Base-by-base conservation (phyloP, 2,888 invertebrate species). In the Himalopsyche japonica region DNA sequence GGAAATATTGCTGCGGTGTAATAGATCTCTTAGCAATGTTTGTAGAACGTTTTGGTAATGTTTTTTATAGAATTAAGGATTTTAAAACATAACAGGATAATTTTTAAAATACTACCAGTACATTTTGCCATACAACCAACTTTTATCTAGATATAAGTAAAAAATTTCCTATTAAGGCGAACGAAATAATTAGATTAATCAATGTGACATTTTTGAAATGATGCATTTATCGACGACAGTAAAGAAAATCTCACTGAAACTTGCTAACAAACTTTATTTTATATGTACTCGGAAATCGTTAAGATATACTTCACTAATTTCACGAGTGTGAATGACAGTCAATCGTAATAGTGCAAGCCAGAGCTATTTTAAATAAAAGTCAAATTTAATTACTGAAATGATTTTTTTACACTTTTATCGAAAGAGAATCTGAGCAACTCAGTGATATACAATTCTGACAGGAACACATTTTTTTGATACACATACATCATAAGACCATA, bases 101-200 rank as follows among this genome's bases (percentile, higher is more conserved):
- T 57, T 82, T n/a, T 82, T 79, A 30, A 48, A 82, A 30, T 24
- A 47, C 32, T 27, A 76, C 76, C 80, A 48, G 78, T 79, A 79
- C 43, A 24, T 64, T 80, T 83, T 70, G 80, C 80, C 77, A 81
- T 80, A 80, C 57, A 80, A 80, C 43, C 32, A 77, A 83, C 81
- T 78, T 64, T 64, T 48, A 30, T 76, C 76, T 57, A 57, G 57
- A 20, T 37, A 76, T 84, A 64, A 77, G 76, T 24, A 34, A 37
- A 49, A 8, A 20, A 30, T 49, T 27, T 79, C 27, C 18, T 57
- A 47, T 76, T 80, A 76, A 57, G 76, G 77, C 80, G 80, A 57
- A 49, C 47, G 70, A 80, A 76, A 80, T 30, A 57, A 77, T 77
- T 57, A 80, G 20, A 30, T 24, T 34, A 37, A 27, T 77, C 34